Conservation (phyloP, 2,113 vertebrate genomes). For the Podarcis cretensis region DNA sequence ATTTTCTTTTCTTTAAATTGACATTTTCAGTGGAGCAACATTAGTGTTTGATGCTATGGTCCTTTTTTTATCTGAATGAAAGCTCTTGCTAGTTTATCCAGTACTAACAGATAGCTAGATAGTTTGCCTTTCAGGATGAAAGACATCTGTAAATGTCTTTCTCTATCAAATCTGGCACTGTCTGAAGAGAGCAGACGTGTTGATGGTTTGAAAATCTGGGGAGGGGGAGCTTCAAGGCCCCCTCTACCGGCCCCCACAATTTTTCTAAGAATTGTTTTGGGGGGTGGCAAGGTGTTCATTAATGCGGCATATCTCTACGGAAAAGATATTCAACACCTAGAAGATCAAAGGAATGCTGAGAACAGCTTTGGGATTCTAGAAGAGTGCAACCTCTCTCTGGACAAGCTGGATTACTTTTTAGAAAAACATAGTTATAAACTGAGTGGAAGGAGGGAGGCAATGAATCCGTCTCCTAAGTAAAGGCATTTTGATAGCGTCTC, state of each 20-base stretch:
- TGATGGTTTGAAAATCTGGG: not conserved
- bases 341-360: conserved; percentile 63
- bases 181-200: not conserved
- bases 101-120: not conserved
- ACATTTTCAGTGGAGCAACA: not conserved
- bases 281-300: conserved; percentile 16
- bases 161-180: not conserved
- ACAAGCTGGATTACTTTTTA: conserved; percentile 67
- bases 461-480: conserved; percentile 58
- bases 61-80: not conserved
- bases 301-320: not conserved
- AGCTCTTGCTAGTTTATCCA: not conserved
- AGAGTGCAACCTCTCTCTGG: conserved; percentile 64
- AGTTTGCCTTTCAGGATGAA: not conserved
- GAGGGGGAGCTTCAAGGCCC: not conserved
- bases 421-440: conserved; percentile 67
- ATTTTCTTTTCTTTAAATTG: not conserved
- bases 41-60: not conserved
- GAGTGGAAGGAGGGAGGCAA: conserved; percentile 60
- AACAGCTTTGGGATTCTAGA: conserved; percentile 65
- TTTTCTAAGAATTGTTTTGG: conserved; percentile 59
- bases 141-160: not conserved
- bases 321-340: conserved; percentile 68
- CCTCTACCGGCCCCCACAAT: not conserved
- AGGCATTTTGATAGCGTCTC: conserved; percentile 52